Percentiles rank a stretch among this genome's conserved stretches.
These are phyloP conservation scores for Amia ocellicauda DNA, from an alignment of 2,113 vertebrate genomes.

Conservation along the genomic window DNA sequence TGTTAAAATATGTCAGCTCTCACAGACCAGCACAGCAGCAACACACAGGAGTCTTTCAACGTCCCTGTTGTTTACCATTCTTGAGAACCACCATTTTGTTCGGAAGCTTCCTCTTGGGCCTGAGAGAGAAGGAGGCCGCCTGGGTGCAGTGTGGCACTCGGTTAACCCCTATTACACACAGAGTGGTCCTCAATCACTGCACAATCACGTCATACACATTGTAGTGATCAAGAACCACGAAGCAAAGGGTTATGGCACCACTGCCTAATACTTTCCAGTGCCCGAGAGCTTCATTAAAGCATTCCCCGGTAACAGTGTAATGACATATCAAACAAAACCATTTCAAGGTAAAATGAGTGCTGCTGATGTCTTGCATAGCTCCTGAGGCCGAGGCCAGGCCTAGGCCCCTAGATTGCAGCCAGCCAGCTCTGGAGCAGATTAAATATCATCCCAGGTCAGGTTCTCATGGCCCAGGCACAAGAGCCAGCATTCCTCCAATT, in stretches of 20 bases:
- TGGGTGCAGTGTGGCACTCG: neutral
- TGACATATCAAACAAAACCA: slow-evolving; percentile 47
- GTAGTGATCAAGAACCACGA: slow-evolving; percentile 39
- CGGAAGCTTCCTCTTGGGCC: neutral
- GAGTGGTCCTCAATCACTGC: neutral
- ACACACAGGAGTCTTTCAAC: neutral
- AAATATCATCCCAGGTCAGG: slow-evolving; percentile 64
- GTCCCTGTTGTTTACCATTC: neutral
- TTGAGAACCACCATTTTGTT: neutral
- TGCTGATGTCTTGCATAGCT: slow-evolving; percentile 44
- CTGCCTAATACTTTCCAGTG: slow-evolving; percentile 54
- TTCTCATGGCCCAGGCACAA: slow-evolving; percentile 65
- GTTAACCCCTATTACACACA: neutral
- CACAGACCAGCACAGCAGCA: neutral
- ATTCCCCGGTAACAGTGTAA: slow-evolving; percentile 53
- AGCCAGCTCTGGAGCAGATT: slow-evolving; percentile 65
- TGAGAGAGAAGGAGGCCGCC: neutral
- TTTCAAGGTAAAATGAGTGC: slow-evolving; percentile 44
- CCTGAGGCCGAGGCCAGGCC: slow-evolving; percentile 41
- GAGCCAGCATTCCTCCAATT: slow-evolving; percentile 64
- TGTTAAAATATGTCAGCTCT: neutral
- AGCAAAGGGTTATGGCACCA: slow-evolving; percentile 37
- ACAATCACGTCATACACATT: slow-evolving; percentile 9
- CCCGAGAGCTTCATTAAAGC: slow-evolving; percentile 55
- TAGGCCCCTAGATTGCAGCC: slow-evolving; percentile 47